Evolutionary conservation across 1,140 invertebrate genomes (phyloP), one percentile per base, ranked within the genome.

Genomic region (Sesamia nonagrioides): DNA sequence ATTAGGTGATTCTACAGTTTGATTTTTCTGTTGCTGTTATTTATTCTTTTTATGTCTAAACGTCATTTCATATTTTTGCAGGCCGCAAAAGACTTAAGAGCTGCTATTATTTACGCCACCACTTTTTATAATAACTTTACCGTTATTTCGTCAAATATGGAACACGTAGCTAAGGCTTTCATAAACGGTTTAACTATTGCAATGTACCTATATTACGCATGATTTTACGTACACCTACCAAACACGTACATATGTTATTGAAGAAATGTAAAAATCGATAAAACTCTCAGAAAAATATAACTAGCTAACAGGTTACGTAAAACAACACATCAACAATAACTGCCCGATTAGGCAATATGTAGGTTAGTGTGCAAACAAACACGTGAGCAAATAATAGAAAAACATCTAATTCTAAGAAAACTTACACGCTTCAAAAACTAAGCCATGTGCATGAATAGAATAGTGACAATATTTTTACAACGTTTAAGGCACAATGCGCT

Each of bases 381-480:
- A 68, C 42, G 63, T 68, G 63, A 48, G 18, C 42, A 9, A 15
- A 48, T 9, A 68, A 45, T 63, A 63, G 42, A 68, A 68, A 68
- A 68, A 68, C 40, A 68, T 68, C 18, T 15, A 48, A 33, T 68
- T 68, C 63, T 68, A 48, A 63, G 60, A 63, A 63, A 68, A 68
- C 42, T 68, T 6, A 27, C 13, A 33, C 48, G 18, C 18, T 27
- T 68, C 40, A 68, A 48, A 66, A 15, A 50, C 63, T 48, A 48
- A 48, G 60, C 48, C 27, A 8, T 68, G 17, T 13, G 42, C 63
- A 33, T 48, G 60, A 63, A 63, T 42, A 63, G 63, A 68, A 68
- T 68, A 71, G 48, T 52, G 68, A 37, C 68, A 71, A 52, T 73
- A 73, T 73, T 73, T 58, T 58, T 73, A 42, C 68, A 71, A 71